Conservation (phyloP, 2,888 invertebrate genomes). For the Petrophora chlorosata region DNA sequence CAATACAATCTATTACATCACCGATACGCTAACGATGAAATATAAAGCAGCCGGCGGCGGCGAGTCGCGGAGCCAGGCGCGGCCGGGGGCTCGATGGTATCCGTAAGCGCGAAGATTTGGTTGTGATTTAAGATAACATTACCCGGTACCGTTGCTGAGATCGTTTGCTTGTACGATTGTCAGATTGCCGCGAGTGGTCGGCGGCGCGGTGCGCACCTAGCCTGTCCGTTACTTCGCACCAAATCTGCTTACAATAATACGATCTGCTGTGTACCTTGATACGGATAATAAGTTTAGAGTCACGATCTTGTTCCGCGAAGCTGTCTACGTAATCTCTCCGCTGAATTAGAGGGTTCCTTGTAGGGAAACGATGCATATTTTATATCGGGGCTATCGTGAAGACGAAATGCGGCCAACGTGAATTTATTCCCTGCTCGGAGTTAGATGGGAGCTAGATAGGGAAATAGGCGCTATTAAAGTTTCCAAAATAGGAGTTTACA, state of each 20-base stretch:
- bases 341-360: slow-evolving; percentile 73
- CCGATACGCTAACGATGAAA: slow-evolving; percentile 33
- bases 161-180: slow-evolving; percentile 64
- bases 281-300: slow-evolving; percentile 78
- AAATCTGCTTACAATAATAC: slow-evolving; percentile 81
- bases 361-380: slow-evolving; percentile 56
- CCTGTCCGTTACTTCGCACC: slow-evolving; percentile 74
- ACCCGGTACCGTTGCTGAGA: slow-evolving; percentile 70
- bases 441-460: slow-evolving; percentile 35
- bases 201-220: slow-evolving; percentile 44
- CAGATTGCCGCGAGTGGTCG: slow-evolving; percentile 52
- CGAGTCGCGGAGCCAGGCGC: slow-evolving; percentile 14
- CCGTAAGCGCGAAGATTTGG: slow-evolving; percentile 57
- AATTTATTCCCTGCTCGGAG: slow-evolving; percentile 48
- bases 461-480: slow-evolving; percentile 36
- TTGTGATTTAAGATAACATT: slow-evolving; percentile 68
- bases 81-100: slow-evolving; percentile 25
- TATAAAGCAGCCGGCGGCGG: slow-evolving; percentile 34
- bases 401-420: slow-evolving; percentile 50
- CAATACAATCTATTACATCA: slow-evolving; percentile 29
- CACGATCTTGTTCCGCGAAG: slow-evolving; percentile 72
- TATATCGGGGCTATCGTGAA: slow-evolving; percentile 37
- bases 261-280: slow-evolving; percentile 67
- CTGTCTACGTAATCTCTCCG: slow-evolving; percentile 70
- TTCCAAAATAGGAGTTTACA: slow-evolving; percentile 29